Percentiles rank a stretch among this genome's conserved stretches.
Conservation (phyloP, 1,140 invertebrate species). For the Philotrypesis tridentata region DNA sequence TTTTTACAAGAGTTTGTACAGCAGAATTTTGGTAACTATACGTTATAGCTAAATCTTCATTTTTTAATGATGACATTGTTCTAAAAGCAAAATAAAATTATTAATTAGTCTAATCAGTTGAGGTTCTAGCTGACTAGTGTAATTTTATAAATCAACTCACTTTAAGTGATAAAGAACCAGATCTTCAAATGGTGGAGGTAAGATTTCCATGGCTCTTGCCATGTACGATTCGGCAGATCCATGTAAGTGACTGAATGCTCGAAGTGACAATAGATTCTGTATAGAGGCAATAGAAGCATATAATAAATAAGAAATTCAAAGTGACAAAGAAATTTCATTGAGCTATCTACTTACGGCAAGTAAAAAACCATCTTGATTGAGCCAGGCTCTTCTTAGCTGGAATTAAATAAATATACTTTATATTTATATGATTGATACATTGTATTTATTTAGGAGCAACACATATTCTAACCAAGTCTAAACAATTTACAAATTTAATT, state of each 20-base stretch:
- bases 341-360: background rate
- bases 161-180: constrained; percentile 87
- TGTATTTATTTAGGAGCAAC: too few species aligned
- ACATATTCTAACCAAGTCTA: too few species aligned
- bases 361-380: background rate
- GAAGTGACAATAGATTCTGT: constrained; percentile 79
- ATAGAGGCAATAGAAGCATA: background rate
- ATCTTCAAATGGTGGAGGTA: constrained; percentile 86
- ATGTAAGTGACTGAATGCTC: constrained; percentile 82
- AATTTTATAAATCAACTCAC: constrained; percentile 60
- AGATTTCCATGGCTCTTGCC: constrained; percentile 80
- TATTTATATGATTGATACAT: background rate
- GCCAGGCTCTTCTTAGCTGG: background rate
- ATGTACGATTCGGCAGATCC: constrained; percentile 82
- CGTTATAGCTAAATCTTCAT: constrained; percentile 83
- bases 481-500: too few species aligned
- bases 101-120: background rate
- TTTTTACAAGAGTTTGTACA: constrained; percentile 86
- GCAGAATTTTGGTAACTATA: constrained; percentile 86
- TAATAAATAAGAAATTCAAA: background rate
- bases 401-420: background rate
- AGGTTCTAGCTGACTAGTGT: background rate
- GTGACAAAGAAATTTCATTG: background rate
- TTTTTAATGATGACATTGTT: constrained; percentile 78
- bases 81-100: constrained; percentile 50